Base-by-base conservation (phyloP, 2,888 invertebrate genomes). In the Lithophane leautieri region DNA sequence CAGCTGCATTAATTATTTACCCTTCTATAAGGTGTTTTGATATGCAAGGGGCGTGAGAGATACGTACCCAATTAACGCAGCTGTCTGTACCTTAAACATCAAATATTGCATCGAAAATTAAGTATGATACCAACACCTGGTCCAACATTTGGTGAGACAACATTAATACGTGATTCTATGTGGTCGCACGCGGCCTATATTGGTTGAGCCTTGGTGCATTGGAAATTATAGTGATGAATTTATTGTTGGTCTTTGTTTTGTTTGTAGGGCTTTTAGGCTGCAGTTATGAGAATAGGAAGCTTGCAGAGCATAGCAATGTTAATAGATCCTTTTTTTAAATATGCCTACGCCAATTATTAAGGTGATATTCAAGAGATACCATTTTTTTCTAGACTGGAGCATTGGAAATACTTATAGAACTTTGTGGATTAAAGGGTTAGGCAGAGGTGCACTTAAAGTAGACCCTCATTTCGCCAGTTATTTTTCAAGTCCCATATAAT, bases 81-180 rank as follows among this genome's bases (percentile, higher is more conserved):
- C 79, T 77, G 56, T 40, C 22, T 28, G 11, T 66, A 58, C 71
- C 14, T 60, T 19, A 47, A 54, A 73, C 40, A 66, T 68, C 63
- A 62, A 80, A 71, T 61, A 79, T 56, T 28, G 50, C 80, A 82
- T 85, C 70, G 61, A 83, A 86, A 89, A 91, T 90, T 89, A 88
- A 86, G 75, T 79, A 85, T 74, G 81, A 86, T 85, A 81, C 78
- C 70, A 81, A 85, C 89, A 90, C 88, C 90, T 90, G 91, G 81
- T 79, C 85, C 86, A 91, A 91, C 82, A 87, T 89, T 88, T 87
- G 83, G 83, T 81, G 11, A 77, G 62, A 68, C 69, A 79, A 82
- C 73, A 83, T 82, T 70, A 71, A 60, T 72, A 83, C 77, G 76
- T 79, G 81, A 77, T 78, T 69, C 56, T 67, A 78, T 74, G 78